Evolutionary conservation across 2,888 invertebrate species (phyloP), one percentile per base, ranked within the genome.

Genomic region (Leptogaster cylindrica): DNA sequence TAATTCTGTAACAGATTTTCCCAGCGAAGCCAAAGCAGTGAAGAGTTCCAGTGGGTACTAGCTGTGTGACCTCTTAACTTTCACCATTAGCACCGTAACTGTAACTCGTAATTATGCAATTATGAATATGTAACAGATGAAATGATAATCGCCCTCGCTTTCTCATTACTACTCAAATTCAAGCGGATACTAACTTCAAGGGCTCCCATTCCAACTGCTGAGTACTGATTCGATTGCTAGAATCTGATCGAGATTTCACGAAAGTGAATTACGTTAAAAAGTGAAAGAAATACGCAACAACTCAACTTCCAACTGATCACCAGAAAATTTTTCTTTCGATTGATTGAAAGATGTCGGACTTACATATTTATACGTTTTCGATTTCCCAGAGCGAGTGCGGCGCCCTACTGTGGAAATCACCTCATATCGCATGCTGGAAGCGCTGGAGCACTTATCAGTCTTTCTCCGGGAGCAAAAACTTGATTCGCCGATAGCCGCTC

Each of bases 351-450:
- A 18, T 36, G 20, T 20, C 36, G 36, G 31, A 18, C 20, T 39
- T 25, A 55, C 39, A 36, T 55, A 55, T 55, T 55, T 55, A 55
- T 55, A 55, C 55, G 36, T 55, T 41, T 39, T 52, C 52, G 33
- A 12, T 52, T 55, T 18, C 36, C 39, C 39, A 55, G 52, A 52
- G 27, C 33, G 33, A 27, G 28, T 52, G n/a, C n/a, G n/a, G n/a
- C n/a, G n/a, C n/a, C n/a, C n/a, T n/a, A n/a, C n/a, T n/a, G n/a
- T n/a, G n/a, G n/a, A n/a, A n/a, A n/a, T n/a, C n/a, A n/a, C n/a
- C n/a, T n/a, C n/a, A n/a, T n/a, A n/a, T n/a, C n/a, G n/a, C n/a
- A n/a, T n/a, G n/a, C n/a, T n/a, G n/a, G n/a, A n/a, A n/a, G n/a
- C n/a, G n/a, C n/a, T n/a, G n/a, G n/a, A n/a, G n/a, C n/a, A n/a